Conservation (phyloP, 2,888 invertebrate genomes). For the Cerastis rubricosa region DNA sequence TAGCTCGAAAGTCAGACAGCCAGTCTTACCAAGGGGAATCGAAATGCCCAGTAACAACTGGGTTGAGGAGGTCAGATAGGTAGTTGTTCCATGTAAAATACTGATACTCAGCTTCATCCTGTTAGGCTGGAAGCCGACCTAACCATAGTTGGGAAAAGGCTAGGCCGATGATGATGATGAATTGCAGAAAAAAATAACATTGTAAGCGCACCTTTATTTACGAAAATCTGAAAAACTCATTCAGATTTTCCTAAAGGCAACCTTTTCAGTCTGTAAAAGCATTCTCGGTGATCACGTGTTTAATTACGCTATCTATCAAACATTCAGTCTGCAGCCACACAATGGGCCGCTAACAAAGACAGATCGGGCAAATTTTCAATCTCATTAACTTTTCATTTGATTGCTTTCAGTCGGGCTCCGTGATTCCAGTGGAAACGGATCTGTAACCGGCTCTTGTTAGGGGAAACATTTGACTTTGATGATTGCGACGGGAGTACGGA, state of each 20-base stretch:
- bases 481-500: slow-evolving; percentile 40
- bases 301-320: slow-evolving; percentile 65
- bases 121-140: too few relatives aligned
- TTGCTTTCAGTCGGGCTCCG: slow-evolving; percentile 64
- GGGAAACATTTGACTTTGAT: slow-evolving; percentile 60
- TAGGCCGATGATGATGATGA: too few relatives aligned
- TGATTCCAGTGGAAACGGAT: slow-evolving; percentile 65
- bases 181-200: background rate
- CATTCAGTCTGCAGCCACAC: slow-evolving; percentile 58
- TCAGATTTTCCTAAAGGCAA: slow-evolving; percentile 18
- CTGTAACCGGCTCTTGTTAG: slow-evolving; percentile 60
- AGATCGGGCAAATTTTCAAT: slow-evolving; percentile 73
- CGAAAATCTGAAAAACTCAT: background rate
- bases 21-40: too few relatives aligned
- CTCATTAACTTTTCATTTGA: slow-evolving; percentile 73
- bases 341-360: slow-evolving; percentile 71
- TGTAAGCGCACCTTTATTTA: background rate
- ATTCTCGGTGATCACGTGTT: slow-evolving; percentile 31
- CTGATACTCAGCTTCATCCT: too few relatives aligned
- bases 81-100: too few relatives aligned
- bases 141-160: too few relatives aligned
- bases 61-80: too few relatives aligned
- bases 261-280: slow-evolving; percentile 38
- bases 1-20: too few relatives aligned
- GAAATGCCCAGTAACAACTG: too few relatives aligned